Conservation (phyloP, 2,888 invertebrate species). For the Agrochola litura region DNA sequence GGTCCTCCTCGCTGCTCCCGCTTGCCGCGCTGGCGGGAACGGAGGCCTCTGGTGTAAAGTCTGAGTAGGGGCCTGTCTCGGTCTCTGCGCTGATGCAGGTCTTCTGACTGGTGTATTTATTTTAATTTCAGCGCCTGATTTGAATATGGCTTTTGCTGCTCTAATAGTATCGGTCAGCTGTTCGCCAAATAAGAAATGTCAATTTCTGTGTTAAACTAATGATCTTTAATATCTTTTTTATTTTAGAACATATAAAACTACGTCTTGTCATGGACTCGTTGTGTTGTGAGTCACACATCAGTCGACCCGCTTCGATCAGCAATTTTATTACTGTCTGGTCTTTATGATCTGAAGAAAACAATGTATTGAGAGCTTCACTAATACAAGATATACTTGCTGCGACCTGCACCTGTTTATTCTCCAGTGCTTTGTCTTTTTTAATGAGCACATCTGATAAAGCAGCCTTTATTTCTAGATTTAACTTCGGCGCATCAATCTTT, state of each 20-base stretch:
- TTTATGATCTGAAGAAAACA: not conserved
- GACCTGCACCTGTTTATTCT: not conserved
- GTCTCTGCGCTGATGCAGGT: too few species aligned
- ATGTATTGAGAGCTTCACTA: not conserved
- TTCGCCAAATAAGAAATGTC: not conserved
- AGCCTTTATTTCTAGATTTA: not conserved
- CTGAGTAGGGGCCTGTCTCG: too few species aligned
- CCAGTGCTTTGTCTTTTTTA: not conserved
- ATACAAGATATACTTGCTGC: not conserved
- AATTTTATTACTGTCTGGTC: not conserved
- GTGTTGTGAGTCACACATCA: not conserved
- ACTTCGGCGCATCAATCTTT: slow-evolving; percentile 2
- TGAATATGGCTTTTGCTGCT: not conserved
- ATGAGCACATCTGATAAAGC: not conserved
- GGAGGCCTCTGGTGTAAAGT: too few species aligned
- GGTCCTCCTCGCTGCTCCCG: too few species aligned
- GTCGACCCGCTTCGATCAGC: not conserved
- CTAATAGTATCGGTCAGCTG: not conserved
- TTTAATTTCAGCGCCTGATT: too few species aligned
- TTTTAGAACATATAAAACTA: not conserved
- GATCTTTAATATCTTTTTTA: slow-evolving; percentile 2
- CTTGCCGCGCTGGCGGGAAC: too few species aligned
- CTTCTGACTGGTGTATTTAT: too few species aligned
- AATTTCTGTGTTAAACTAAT: not conserved
- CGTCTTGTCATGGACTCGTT: not conserved